Evolutionary conservation across 1,140 invertebrate genomes (phyloP).

Genomic region (Portunus trituberculatus): DNA sequence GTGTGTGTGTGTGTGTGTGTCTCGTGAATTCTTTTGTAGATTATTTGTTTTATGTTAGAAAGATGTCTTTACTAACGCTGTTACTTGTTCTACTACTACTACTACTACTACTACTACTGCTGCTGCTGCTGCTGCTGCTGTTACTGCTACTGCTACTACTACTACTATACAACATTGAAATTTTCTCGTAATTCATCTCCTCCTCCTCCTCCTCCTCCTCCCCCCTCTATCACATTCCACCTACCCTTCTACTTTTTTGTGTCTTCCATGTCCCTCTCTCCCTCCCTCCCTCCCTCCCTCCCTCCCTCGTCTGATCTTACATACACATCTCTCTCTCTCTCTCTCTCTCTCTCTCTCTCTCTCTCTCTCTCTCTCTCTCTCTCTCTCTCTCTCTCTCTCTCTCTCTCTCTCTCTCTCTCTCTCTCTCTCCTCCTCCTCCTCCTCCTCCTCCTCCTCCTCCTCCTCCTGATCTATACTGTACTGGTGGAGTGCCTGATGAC

Average conservation of each 20-base stretch:
- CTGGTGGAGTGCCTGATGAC: too few relatives aligned
- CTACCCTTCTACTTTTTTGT: too few relatives aligned
- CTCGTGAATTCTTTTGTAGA: too few relatives aligned
- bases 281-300: too few relatives aligned
- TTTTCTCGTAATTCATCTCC: background rate
- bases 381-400: background rate
- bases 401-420: background rate
- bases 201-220: background rate
- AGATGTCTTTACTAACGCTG: too few relatives aligned
- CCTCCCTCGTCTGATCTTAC: too few relatives aligned
- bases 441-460: background rate
- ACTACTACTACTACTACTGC: slow-evolving; percentile 22
- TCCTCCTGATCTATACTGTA: background rate
- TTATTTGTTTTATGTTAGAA: background rate
- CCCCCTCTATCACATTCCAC: too few relatives aligned
- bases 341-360: too few relatives aligned
- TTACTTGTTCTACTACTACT: background rate
- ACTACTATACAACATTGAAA: too few relatives aligned
- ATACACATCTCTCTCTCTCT: too few relatives aligned
- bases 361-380: background rate
- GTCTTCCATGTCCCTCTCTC: too few relatives aligned
- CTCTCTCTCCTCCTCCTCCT: background rate
- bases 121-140: background rate
- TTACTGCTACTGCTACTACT: background rate
- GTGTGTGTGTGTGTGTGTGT: background rate